phyloP scores from a whole-genome alignment of 2,797 vertebrate genomes.

The Pseudochirops corinnae region DNA sequence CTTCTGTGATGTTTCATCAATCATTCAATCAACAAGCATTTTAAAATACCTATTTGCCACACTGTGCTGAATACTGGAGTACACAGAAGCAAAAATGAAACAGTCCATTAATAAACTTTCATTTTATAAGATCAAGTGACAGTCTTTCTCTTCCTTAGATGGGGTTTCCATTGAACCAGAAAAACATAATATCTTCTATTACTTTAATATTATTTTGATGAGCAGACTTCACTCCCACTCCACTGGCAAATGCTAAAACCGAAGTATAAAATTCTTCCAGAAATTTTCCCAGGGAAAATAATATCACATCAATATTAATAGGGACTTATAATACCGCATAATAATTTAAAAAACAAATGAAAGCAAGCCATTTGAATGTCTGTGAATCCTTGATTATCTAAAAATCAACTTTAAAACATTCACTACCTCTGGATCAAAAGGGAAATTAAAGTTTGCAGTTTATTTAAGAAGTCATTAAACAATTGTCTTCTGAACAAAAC shows the following conservation, averaged over 20 bases:
- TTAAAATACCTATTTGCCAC: not conserved
- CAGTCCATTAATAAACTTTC: not conserved
- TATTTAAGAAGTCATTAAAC: constrained; percentile 44
- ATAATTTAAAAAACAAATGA: constrained; percentile 39
- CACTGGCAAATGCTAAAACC: constrained; percentile 62
- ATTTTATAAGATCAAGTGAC: not conserved
- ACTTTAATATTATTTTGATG: constrained; percentile 62
- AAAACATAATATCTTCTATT: constrained; percentile 61
- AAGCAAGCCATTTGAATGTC: constrained; percentile 6
- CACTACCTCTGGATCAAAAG: constrained; percentile 32
- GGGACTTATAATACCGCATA: not conserved
- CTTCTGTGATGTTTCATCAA: not conserved
- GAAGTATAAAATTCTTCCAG: constrained; percentile 45
- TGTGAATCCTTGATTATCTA: constrained; percentile 25
- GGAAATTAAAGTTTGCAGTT: not conserved
- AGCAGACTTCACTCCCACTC: constrained; percentile 63
- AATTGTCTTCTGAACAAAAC: not conserved
- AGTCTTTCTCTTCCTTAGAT: constrained; percentile 35
- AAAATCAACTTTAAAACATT: constrained; percentile 43
- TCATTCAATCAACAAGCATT: not conserved
- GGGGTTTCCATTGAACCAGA: constrained; percentile 11
- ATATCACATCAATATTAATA: constrained; percentile 35
- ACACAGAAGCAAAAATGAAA: no score
- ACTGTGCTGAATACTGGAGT: not conserved
- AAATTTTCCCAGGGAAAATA: constrained; percentile 53